Evolutionary conservation across 2,888 invertebrate species (phyloP), one percentile per base, ranked within the genome.

Genomic region (Galerucella nymphaeae): DNA sequence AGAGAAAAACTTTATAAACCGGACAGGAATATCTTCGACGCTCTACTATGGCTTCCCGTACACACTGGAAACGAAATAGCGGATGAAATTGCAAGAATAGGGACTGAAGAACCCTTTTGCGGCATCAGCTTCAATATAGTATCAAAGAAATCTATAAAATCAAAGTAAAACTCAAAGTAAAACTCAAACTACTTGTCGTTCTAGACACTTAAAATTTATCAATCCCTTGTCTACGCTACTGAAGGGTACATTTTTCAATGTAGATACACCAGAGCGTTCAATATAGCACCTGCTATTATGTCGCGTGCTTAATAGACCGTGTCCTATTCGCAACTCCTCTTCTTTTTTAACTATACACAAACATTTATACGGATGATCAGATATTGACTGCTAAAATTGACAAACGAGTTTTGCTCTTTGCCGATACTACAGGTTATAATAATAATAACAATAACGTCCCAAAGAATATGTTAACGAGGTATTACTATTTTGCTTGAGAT

Each of bases 201-300:
- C 9, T 9, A 30, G 30, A 30, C 30, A 6, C 30, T 38, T 38
- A 8, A 38, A 58, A 58, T 58, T 58, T 23, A n/a, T 45, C n/a
- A 23, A 42, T 18, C 11, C 0, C 14, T 10, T 8, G 13, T 8
- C 48, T 48, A 69, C 69, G 62, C 9, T 45, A 63, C 62, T 69
- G 69, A 20, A 63, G 42, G 45, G 16, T 63, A 55, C 8, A 69
- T 69, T 55, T 69, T 63, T 69, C 45, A 55, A 58, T 53, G 38
- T 30, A 13, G 62, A 13, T 55, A 69, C 50, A 42, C 53, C 45
- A 41, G 55, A 13, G 69, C 62, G 69, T 42, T 53, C 73, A 53
- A 63, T 67, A 66, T 66, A 63, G 66, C 70, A 70, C 73, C 73
- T 73, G 73, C 67, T 73, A 70, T 67, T 73, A 73, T 64, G 70